Base-by-base conservation (phyloP, 2,888 invertebrate genomes). In the Melipona beecheii region DNA sequence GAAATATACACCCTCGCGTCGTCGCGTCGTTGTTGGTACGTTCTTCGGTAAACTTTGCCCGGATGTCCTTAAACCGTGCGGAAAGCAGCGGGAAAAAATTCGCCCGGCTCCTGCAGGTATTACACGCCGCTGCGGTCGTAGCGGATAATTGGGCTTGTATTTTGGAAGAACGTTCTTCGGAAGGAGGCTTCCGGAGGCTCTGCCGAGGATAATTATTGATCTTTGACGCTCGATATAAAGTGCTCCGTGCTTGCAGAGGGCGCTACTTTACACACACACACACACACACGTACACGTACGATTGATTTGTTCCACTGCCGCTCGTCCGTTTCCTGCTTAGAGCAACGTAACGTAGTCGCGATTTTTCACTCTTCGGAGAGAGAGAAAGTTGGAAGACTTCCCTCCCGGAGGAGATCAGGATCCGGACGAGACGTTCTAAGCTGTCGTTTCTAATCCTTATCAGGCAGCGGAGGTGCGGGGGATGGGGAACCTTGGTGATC, bases 381-480 rank as follows among this genome's bases (percentile, higher is more conserved):
- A 27, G 43, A 43, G 36, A 36, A n/a, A 13, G 13, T 58, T 15
- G 13, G 2, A 13, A 5, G 13, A 49, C 24, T 27, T 49, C 21
- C 1, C 43, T 27, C 43, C 9, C 13, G 19, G 27, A 1, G 24
- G 13, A 49, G 13, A 49, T 60, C 60, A 19, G 43, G 36, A 62
- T 50, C 15, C 58, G 9, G 24, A 17, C 9, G 56, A 13, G 65
- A 24, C 31, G 50, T 56, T 24, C 50, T 15, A 24, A 64, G 43
- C 72, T 49, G 79, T 73, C 80, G 72, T 87, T 84, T 74, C 66
- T 77, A 31, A 60, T 69, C 79, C 78, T 82, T 79, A 84, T 83
- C 85, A 21, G 31, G 31, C 3, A 3, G 2, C 2, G 27, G 27
- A 2, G 24, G 24, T 24, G 27, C 2, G 62, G 62, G 68, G 58